These are phyloP conservation scores for Cebidichthys violaceus DNA, from an alignment of 2,113 vertebrate species.

Conservation along the genomic window DNA sequence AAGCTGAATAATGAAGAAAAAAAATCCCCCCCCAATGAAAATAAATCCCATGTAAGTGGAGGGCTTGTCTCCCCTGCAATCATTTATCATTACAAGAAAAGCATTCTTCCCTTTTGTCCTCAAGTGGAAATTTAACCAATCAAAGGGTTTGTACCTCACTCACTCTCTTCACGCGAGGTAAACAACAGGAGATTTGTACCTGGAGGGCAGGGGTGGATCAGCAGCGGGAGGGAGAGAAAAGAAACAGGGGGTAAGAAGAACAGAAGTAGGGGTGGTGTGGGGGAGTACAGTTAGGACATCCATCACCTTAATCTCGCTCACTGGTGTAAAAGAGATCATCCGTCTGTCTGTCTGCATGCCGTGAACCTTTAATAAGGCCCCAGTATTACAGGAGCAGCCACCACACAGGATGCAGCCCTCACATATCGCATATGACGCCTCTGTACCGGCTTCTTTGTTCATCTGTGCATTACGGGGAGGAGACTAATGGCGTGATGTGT, in stretches of 20 bases:
- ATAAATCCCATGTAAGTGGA: conserved; percentile 63
- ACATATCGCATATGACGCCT: conserved; percentile 40
- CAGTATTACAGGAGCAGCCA: conserved; percentile 46
- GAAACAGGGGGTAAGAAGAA: conserved; percentile 18
- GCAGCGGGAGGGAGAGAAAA: conserved; percentile 38
- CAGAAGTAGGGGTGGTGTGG: conserved; percentile 3
- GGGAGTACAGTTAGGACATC: conserved; percentile 53
- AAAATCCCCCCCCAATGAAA: conserved; percentile 22
- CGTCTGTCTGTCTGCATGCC: conserved; percentile 46
- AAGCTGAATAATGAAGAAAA: conserved; percentile 43
- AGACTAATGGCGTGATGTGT: conserved; percentile 59
- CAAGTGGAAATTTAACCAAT: conserved; percentile 60
- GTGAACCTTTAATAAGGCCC: conserved; percentile 55
- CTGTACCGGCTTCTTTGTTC: conserved; percentile 52
- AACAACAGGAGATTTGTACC: conserved; percentile 75
- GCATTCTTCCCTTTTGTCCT: conserved; percentile 65
- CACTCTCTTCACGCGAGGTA: conserved; percentile 47
- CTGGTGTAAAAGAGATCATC: conserved; percentile 53
- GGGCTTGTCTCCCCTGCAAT: conserved; percentile 56
- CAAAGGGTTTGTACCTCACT: conserved; percentile 56
- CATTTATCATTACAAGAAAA: conserved; percentile 70
- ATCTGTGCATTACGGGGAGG: conserved; percentile 36
- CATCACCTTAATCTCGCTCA: conserved; percentile 72
- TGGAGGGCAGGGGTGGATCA: conserved; percentile 63
- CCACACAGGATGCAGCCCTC: conserved; percentile 32